Evolutionary conservation across 2,888 invertebrate species (phyloP).

Genomic region (Ametastegia equiseti): DNA sequence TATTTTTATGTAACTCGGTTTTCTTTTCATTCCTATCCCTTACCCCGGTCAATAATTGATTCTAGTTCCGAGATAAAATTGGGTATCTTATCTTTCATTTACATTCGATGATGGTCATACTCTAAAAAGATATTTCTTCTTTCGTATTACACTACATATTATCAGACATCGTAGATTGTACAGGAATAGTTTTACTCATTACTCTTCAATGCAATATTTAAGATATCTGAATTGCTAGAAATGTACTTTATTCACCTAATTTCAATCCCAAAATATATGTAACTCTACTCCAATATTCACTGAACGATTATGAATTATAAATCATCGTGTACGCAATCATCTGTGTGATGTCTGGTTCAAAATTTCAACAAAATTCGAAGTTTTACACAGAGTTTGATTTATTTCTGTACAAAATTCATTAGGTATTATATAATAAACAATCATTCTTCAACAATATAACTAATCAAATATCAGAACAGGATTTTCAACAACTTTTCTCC

Average conservation of each 20-base stretch:
- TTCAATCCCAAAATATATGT: too few species aligned
- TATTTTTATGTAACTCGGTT: conserved; percentile 66
- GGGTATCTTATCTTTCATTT: background rate
- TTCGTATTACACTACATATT: background rate
- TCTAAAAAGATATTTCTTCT: conserved; percentile 43
- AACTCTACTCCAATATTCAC: too few species aligned
- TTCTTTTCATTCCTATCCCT: conserved; percentile 66
- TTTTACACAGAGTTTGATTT: background rate
- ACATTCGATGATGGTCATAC: conserved; percentile 4
- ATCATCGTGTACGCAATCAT: background rate
- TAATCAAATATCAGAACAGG: too few species aligned
- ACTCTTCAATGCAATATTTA: background rate
- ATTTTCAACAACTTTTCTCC: too few species aligned
- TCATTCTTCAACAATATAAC: background rate
- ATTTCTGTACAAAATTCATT: background rate
- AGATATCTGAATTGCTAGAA: background rate
- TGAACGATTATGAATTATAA: background rate
- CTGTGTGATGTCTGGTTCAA: background rate
- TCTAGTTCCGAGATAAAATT: background rate
- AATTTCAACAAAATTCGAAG: background rate
- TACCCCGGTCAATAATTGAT: conserved; percentile 39
- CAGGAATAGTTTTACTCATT: background rate
- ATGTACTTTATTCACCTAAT: background rate
- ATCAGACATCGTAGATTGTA: background rate
- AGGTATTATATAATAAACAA: too few species aligned